These are phyloP conservation scores for Diaphora mendica DNA, from an alignment of 2,888 invertebrate genomes.

Conservation along the genomic window DNA sequence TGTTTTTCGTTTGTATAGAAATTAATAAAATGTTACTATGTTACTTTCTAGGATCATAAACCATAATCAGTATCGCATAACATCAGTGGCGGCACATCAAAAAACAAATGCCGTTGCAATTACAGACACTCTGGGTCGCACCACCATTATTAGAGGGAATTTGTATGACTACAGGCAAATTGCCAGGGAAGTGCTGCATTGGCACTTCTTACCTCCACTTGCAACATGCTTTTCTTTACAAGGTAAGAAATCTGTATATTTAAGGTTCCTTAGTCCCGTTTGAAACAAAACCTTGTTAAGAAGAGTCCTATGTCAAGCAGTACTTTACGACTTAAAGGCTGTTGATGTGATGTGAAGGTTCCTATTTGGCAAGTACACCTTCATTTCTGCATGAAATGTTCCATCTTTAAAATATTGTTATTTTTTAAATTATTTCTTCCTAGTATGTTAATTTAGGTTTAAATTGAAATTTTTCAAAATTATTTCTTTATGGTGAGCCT, in stretches of 20 bases:
- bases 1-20: not conserved
- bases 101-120: conserved; percentile 69
- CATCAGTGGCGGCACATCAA: conserved; percentile 74
- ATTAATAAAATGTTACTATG: not conserved
- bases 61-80: conserved; percentile 66
- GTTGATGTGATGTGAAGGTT: too few relatives aligned
- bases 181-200: conserved; percentile 76
- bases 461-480: too few relatives aligned
- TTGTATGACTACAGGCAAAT: conserved; percentile 64
- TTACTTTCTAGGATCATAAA: conserved; percentile 62
- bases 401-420: too few relatives aligned
- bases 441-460: too few relatives aligned
- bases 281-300: too few relatives aligned
- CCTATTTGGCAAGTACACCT: too few relatives aligned
- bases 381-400: too few relatives aligned
- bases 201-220: conserved; percentile 79
- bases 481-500: too few relatives aligned
- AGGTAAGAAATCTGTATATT: conserved; percentile 60
- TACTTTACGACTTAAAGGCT: too few relatives aligned
- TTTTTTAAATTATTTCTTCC: too few relatives aligned
- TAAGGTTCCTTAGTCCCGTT: not conserved
- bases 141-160: conserved; percentile 70
- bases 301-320: too few relatives aligned
- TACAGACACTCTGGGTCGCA: conserved; percentile 76
- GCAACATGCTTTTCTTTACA: conserved; percentile 74